Conservation (phyloP, 2,797 vertebrate genomes). For the Fistularia tabacaria region DNA sequence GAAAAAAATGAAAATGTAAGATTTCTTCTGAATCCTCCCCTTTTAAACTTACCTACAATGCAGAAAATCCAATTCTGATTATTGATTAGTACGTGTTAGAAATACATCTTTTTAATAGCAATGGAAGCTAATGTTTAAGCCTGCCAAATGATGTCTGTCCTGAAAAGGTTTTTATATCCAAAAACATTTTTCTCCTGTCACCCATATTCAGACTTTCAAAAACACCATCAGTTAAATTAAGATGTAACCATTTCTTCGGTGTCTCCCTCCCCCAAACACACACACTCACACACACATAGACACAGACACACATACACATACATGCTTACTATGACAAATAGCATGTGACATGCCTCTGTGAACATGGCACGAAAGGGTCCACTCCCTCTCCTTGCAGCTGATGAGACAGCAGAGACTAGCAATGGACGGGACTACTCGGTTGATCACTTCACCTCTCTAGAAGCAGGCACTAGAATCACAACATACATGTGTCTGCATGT, state of each 20-base stretch:
- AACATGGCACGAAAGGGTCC: slow-evolving; percentile 72
- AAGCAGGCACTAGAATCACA: not conserved
- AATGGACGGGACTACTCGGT: slow-evolving; percentile 10
- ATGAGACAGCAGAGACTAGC: slow-evolving; percentile 17
- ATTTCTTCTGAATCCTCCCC: too few species aligned
- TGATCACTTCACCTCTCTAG: slow-evolving; percentile 9
- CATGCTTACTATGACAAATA: slow-evolving; percentile 69
- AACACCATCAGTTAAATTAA: slow-evolving; percentile 42
- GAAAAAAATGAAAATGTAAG: too few species aligned
- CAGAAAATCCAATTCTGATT: too few species aligned
- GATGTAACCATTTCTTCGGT: slow-evolving; percentile 53
- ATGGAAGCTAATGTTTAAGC: too few species aligned
- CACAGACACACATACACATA: slow-evolving; percentile 41
- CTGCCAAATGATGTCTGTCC: too few species aligned
- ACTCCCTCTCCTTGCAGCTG: slow-evolving; percentile 51
- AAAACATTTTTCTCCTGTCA: not conserved
- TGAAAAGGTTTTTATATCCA: too few species aligned
- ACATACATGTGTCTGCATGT: too few species aligned
- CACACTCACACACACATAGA: slow-evolving; percentile 9
- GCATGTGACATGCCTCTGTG: slow-evolving; percentile 70
- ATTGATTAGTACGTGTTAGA: too few species aligned
- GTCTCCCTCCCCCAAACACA: slow-evolving; percentile 40
- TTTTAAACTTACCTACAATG: too few species aligned
- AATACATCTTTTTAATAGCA: too few species aligned
- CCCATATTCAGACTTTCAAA: not conserved